Evolutionary conservation across 2,797 vertebrate genomes (phyloP).

Genomic region (Holocentrus rufus): DNA sequence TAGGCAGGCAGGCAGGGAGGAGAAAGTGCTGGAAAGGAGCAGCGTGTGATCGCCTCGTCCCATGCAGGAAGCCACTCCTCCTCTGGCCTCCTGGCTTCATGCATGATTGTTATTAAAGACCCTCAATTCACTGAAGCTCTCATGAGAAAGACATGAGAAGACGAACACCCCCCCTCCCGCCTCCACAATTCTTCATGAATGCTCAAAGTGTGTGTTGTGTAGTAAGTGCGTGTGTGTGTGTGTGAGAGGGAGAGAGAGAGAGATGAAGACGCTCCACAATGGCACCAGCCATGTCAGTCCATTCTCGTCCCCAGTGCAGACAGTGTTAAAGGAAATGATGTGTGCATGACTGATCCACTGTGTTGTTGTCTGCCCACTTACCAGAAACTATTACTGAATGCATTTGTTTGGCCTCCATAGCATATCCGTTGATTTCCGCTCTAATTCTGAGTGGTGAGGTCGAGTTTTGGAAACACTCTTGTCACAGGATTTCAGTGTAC

Average conservation of each 20-base stretch:
- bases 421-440: too few species aligned
- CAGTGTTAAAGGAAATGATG: constrained; percentile 4
- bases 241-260: constrained; percentile 4
- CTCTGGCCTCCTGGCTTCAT: constrained; percentile 13
- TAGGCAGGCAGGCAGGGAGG: constrained; percentile 37
- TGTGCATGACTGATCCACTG: not conserved
- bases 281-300: constrained; percentile 14
- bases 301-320: not conserved
- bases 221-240: not conserved
- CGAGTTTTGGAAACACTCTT: too few species aligned
- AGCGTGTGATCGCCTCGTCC: constrained; percentile 45
- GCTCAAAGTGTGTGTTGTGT: constrained; percentile 1
- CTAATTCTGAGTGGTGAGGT: too few species aligned
- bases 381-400: too few species aligned
- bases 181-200: not conserved
- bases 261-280: not conserved
- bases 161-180: not conserved
- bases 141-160: constrained; percentile 28
- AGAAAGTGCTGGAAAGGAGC: constrained; percentile 74
- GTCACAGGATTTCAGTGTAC: too few species aligned
- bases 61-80: constrained; percentile 54
- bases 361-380: not conserved
- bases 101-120: constrained; percentile 16
- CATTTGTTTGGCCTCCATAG: too few species aligned
- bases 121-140: constrained; percentile 2